phyloP scores from a whole-genome alignment of 2,797 vertebrate genomes.

The Chlorospingus flavigularis region DNA sequence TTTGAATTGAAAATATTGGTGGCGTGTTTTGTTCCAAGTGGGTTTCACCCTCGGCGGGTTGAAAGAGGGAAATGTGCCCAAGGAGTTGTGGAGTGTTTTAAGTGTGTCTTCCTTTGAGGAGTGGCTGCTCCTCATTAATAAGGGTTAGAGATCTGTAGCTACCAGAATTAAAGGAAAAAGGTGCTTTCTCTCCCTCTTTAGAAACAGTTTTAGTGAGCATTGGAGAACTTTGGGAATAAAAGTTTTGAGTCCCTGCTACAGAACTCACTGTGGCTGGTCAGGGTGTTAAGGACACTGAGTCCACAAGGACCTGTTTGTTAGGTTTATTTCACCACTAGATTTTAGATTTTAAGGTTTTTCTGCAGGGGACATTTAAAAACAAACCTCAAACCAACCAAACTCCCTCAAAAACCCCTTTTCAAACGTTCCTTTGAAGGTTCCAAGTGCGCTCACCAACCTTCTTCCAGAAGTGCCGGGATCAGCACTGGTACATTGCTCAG shows the following conservation, averaged over 20 bases:
- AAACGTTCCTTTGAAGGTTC: conserved; percentile 78
- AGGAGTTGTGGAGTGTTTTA: not conserved
- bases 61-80: not conserved
- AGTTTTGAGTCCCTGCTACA: not conserved
- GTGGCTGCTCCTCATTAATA: not conserved
- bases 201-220: not conserved
- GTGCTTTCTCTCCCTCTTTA: not conserved
- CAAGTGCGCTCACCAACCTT: conserved; percentile 97
- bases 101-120: not conserved
- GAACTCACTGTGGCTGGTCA: not conserved
- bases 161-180: not conserved
- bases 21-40: not conserved
- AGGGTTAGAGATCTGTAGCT: not conserved
- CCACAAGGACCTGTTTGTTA: not conserved
- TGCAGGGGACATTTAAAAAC: too few species aligned
- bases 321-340: not conserved
- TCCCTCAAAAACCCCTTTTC: not conserved
- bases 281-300: not conserved
- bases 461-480: conserved; percentile 97
- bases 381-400: not conserved
- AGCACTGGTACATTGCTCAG: conserved; percentile 98
- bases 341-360: not conserved
- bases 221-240: not conserved
- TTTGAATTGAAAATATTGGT: not conserved
- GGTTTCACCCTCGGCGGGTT: not conserved